phyloP scores from a whole-genome alignment of 2,113 vertebrate genomes.

The Eurypyga helias region DNA sequence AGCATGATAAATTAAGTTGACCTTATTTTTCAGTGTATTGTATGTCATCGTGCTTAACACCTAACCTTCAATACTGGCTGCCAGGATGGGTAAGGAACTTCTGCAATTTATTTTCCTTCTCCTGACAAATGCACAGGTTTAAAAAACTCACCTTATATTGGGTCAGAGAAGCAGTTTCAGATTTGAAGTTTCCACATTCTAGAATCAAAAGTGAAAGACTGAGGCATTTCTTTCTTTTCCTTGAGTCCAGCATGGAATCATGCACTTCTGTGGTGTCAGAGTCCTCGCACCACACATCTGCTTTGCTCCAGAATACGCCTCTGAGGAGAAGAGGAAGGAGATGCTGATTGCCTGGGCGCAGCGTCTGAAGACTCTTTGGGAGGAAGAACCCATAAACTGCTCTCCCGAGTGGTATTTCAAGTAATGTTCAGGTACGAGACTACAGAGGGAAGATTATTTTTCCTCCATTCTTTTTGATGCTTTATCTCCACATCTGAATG shows the following conservation, averaged over 20 bases:
- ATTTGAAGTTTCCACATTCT: neutral
- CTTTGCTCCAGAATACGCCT: conserved; percentile 48
- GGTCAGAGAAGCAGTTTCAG: neutral
- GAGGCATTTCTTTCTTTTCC: neutral
- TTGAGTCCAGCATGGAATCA: conserved; percentile 68
- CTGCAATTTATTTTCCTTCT: neutral
- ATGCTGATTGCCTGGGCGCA: conserved; percentile 73
- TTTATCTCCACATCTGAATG: neutral
- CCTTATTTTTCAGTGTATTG: neutral
- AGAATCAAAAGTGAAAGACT: neutral
- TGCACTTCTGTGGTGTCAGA: conserved; percentile 79
- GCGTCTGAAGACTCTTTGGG: conserved; percentile 73
- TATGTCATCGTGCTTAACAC: neutral
- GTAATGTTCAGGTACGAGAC: neutral
- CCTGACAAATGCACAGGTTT: neutral
- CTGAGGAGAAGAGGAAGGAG: conserved; percentile 62
- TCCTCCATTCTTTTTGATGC: neutral
- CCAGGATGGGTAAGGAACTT: neutral
- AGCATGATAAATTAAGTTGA: neutral
- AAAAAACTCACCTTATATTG: neutral
- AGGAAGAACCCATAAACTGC: conserved; percentile 77
- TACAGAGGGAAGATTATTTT: neutral
- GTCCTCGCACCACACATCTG: conserved; percentile 77
- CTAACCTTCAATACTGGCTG: neutral
- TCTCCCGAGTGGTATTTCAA: conserved; percentile 72